These are phyloP conservation scores for Athene cunicularia DNA, from an alignment of 2,113 vertebrate genomes.

Conservation along the genomic window DNA sequence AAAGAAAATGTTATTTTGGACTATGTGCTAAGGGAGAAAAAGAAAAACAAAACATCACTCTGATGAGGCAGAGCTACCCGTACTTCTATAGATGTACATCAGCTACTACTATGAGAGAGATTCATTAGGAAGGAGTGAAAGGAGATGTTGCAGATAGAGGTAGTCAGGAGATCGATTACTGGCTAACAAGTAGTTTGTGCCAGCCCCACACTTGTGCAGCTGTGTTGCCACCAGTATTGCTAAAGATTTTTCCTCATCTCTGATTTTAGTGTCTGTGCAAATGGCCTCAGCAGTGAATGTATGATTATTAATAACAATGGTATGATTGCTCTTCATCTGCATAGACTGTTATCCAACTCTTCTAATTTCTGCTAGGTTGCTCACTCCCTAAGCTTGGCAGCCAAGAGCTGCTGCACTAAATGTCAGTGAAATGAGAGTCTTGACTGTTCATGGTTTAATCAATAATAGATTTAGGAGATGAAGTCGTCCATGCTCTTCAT, in stretches of 20 bases:
- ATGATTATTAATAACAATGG: constrained; percentile 35
- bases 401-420: constrained; percentile 68
- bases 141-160: neutral
- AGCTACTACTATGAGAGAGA: neutral
- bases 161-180: neutral
- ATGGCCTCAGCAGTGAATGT: constrained; percentile 7
- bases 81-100: neutral
- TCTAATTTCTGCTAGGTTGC: constrained; percentile 45
- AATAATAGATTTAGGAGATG: constrained; percentile 74
- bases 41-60: neutral
- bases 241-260: constrained; percentile 8
- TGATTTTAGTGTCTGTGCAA: constrained; percentile 46
- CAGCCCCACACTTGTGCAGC: neutral
- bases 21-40: neutral
- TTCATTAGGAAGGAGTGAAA: neutral
- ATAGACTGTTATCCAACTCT: constrained; percentile 32
- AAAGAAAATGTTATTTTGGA: neutral
- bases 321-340: neutral
- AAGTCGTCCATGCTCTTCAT: constrained; percentile 38
- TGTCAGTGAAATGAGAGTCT: constrained; percentile 52
- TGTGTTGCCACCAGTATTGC: neutral
- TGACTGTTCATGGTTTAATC: constrained; percentile 69
- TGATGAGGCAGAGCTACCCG: neutral
- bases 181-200: neutral
- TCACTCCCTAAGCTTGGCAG: constrained; percentile 52